Percentiles rank a stretch among this genome's conserved stretches.
These are phyloP conservation scores for Theretra japonica DNA, from an alignment of 2,888 invertebrate genomes.

Conservation along the genomic window DNA sequence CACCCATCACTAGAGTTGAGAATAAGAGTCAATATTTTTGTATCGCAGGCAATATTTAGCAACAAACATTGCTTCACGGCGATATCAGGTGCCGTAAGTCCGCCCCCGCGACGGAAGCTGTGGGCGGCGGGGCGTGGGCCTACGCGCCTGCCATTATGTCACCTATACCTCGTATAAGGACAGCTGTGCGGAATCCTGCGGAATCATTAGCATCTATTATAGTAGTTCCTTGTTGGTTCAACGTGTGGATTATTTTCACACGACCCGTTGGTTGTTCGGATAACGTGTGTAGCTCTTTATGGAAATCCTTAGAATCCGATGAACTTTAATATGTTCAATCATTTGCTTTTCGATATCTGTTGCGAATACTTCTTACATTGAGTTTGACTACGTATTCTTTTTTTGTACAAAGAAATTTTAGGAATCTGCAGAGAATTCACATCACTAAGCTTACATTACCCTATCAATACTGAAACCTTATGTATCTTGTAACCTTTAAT, in stretches of 20 bases:
- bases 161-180: slow-evolving; percentile 76
- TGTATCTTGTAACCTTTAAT: neutral
- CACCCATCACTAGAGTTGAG: neutral
- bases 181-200: slow-evolving; percentile 61
- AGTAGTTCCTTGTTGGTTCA: slow-evolving; percentile 42
- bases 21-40: neutral
- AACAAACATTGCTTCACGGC: slow-evolving; percentile 59
- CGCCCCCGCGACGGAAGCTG: slow-evolving; percentile 80
- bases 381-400: no score
- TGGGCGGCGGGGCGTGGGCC: slow-evolving; percentile 75
- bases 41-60: slow-evolving; percentile 9
- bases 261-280: neutral
- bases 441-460: no score
- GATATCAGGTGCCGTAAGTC: slow-evolving; percentile 71
- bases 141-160: slow-evolving; percentile 74
- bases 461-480: neutral
- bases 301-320: no score
- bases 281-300: neutral
- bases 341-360: no score
- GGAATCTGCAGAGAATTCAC: no score
- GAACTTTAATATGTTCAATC: no score
- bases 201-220: slow-evolving; percentile 43
- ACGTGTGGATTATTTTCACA: slow-evolving; percentile 32
- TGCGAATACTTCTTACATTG: no score
- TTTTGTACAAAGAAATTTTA: no score